phyloP scores from a whole-genome alignment of 2,888 invertebrate genomes.

The Rotaria socialis region DNA sequence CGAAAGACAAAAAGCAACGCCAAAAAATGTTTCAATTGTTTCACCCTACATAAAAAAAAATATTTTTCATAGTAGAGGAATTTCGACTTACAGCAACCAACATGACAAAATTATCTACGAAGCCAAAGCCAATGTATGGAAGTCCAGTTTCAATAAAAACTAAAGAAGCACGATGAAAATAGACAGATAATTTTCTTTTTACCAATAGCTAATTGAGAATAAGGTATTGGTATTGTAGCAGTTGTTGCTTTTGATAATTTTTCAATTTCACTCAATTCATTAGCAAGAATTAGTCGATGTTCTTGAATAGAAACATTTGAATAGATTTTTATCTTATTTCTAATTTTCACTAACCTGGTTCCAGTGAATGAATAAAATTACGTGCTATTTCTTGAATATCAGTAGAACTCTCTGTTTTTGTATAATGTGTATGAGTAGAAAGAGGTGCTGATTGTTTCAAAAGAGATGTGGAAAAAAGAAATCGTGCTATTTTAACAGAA shows the following conservation, averaged over 20 bases:
- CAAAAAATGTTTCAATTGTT: slow-evolving; percentile 42
- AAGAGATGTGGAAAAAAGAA: neutral
- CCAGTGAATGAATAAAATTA: neutral
- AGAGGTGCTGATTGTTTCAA: neutral
- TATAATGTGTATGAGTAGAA: neutral
- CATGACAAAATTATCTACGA: slow-evolving; percentile 47
- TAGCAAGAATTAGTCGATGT: neutral
- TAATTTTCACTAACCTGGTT: neutral
- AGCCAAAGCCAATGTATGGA: slow-evolving; percentile 47
- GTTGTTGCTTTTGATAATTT: neutral
- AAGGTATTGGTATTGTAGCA: neutral
- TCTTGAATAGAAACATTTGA: neutral
- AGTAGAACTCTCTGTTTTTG: neutral
- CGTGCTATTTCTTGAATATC: slow-evolving; percentile 34
- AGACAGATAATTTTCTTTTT: neutral
- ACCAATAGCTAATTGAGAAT: neutral
- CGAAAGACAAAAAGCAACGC: slow-evolving; percentile 40
- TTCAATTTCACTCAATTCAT: neutral
- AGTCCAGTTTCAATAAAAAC: slow-evolving; percentile 44
- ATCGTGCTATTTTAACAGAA: neutral
- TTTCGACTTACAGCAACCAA: slow-evolving; percentile 41
- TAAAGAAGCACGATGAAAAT: neutral
- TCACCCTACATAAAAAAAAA: slow-evolving; percentile 38
- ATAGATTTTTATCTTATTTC: no score
- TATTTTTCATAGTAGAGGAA: neutral